Evolutionary conservation across 2,113 vertebrate species (phyloP), one percentile per base, ranked within the genome.

Genomic region (Microcebus tavaratra): DNA sequence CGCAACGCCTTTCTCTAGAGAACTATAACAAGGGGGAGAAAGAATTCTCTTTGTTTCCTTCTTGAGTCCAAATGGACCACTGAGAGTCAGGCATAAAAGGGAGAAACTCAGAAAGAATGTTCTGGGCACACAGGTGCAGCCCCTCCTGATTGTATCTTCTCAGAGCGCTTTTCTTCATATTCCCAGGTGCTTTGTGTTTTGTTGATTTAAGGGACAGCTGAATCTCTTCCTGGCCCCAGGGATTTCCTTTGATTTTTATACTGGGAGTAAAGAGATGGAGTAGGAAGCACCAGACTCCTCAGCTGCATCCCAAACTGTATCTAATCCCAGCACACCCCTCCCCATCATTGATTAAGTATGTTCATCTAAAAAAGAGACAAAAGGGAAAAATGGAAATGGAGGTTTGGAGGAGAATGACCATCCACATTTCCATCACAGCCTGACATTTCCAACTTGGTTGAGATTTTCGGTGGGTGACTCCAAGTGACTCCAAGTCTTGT

Each of bases 31-130:
- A 6, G 13, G 0, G 25, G 14, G 75, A 70, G 45, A 61, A 84
- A 36, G 39, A 78, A 91, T 91, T 91, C 34, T 90, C 48, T 95
- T 84, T 91, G 39, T 53, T 65, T 94, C 73, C 96, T 88, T 63
- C 68, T n/a, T 79, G 67, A 70, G 39, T 13, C 79, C 79, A 53
- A 55, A 50, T 50, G 57, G 68, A 55, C 63, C 2, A 1, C n/a
- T 39, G 72, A 36, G 39, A 50, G 15, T 29, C 9, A 18, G 48
- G 36, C 6, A 6, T 79, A 73, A 25, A 63, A 85, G 45, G 17
- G 55, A 63, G 36, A 42, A 48, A 11, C 42, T 79, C 63, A 65
- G 73, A 72, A 81, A 68, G 31, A 57, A 75, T 36, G 50, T 63
- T 94, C 55, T 6, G 1, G 1, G 11, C 39, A 31, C 48, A 53